These are phyloP conservation scores for Pyrocoelia pectoralis DNA, from an alignment of 2,888 invertebrate genomes.

Conservation along the genomic window DNA sequence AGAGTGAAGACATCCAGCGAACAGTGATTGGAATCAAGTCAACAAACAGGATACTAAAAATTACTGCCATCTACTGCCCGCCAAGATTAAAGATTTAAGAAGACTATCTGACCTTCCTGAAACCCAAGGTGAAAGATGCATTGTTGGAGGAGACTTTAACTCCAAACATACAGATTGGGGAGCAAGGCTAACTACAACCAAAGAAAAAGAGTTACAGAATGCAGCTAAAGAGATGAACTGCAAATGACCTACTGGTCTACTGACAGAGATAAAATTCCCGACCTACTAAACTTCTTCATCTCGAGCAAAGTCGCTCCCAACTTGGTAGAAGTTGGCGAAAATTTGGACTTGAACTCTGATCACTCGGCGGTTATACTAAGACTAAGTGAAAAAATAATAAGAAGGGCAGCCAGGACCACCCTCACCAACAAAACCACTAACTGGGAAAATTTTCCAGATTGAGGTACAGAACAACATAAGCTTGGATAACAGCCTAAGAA, in stretches of 20 bases:
- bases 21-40: too few species aligned
- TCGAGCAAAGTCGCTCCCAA: conserved; percentile 11
- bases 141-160: conserved; percentile 6
- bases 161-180: conserved; percentile 35
- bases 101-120: too few species aligned
- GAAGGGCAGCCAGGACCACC: too few species aligned
- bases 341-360: conserved; percentile 19
- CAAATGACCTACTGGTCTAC: conserved; percentile 39
- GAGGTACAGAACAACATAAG: too few species aligned
- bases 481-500: too few species aligned
- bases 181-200: conserved; percentile 20
- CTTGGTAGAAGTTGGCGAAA: not conserved
- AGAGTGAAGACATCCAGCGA: not conserved
- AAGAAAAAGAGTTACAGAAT: conserved; percentile 19
- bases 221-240: conserved; percentile 15
- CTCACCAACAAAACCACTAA: too few species aligned
- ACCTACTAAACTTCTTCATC: conserved; percentile 19
- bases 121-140: too few species aligned
- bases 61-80: not conserved
- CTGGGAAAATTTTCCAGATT: too few species aligned
- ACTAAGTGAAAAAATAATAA: not conserved
- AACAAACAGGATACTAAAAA: too few species aligned
- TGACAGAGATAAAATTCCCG: conserved; percentile 30
- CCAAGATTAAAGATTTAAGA: not conserved
- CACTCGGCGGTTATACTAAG: not conserved